phyloP scores from a whole-genome alignment of 1,140 invertebrate genomes.

The Acromyrmex heyeri region DNA sequence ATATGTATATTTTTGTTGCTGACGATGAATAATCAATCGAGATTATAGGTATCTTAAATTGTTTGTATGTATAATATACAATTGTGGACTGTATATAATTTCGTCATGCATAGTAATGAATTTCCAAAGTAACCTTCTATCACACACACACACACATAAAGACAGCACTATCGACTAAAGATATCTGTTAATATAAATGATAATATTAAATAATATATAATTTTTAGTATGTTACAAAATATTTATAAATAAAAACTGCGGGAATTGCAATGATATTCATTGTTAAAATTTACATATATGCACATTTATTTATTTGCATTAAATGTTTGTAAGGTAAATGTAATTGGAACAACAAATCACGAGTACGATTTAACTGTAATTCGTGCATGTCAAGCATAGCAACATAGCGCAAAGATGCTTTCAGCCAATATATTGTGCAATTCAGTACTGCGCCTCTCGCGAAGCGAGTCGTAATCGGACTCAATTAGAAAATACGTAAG shows the following conservation, averaged over 20 bases:
- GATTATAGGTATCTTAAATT: too few species aligned
- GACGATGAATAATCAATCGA: too few species aligned
- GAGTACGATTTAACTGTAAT: neutral
- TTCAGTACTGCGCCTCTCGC: conserved; percentile 9
- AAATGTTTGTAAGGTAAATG: neutral
- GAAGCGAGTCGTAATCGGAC: conserved; percentile 40
- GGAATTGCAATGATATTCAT: neutral
- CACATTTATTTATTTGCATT: neutral
- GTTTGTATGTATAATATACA: too few species aligned
- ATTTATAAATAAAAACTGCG: neutral
- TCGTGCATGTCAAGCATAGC: neutral
- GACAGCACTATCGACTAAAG: conserved; percentile 28
- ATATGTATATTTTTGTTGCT: too few species aligned
- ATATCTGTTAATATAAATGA: neutral
- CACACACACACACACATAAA: neutral
- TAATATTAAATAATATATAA: neutral
- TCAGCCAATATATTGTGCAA: conserved; percentile 31
- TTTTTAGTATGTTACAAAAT: neutral
- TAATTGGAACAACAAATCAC: neutral
- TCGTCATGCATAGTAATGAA: conserved; percentile 22
- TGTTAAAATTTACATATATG: neutral
- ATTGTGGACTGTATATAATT: neutral
- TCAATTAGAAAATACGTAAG: conserved; percentile 64
- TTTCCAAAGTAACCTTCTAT: conserved; percentile 40
- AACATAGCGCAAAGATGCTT: conserved; percentile 20